Conservation (phyloP, 2,888 invertebrate species). For the Carpatolechia fugitivella region DNA sequence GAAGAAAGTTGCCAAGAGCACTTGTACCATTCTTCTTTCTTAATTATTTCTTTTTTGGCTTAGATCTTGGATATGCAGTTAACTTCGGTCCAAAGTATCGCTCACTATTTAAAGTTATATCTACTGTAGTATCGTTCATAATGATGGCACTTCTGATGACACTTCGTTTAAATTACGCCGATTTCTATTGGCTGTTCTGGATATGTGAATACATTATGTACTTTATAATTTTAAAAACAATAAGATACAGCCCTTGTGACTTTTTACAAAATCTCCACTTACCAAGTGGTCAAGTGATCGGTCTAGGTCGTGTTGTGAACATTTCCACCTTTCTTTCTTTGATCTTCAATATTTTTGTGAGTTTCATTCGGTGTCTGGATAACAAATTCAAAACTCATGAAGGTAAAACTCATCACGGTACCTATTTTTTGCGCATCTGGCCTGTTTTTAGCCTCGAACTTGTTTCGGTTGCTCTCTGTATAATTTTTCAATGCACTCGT, state of each 20-base stretch:
- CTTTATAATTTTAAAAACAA: neutral
- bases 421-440: neutral
- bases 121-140: neutral
- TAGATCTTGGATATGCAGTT: constrained; percentile 1
- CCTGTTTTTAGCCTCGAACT: constrained; percentile 1
- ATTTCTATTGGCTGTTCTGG: neutral
- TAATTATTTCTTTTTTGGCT: constrained; percentile 1
- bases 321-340: neutral
- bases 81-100: constrained; percentile 1
- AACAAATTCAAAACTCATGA: neutral
- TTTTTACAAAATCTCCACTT: neutral
- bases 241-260: neutral
- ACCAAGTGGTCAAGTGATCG: neutral
- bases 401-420: no score
- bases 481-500: constrained; percentile 5
- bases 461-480: neutral
- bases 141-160: neutral
- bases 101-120: neutral
- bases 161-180: neutral
- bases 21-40: neutral
- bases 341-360: neutral
- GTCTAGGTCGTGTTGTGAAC: neutral
- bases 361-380: neutral
- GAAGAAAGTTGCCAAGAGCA: constrained; percentile 1
- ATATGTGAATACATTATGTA: neutral